phyloP scores from a whole-genome alignment of 2,797 vertebrate species.

The Cheirogaleus major region DNA sequence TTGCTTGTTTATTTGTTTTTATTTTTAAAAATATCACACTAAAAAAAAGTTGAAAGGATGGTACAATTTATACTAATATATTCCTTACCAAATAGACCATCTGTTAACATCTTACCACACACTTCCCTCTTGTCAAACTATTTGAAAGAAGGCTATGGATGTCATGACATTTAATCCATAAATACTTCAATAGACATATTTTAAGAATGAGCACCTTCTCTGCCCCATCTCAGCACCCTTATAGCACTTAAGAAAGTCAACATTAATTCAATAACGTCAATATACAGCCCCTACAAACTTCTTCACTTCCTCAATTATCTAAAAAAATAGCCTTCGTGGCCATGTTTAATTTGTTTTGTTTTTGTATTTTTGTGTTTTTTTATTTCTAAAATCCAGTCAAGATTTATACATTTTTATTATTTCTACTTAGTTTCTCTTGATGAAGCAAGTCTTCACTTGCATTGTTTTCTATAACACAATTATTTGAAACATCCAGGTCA shows the following conservation, averaged over 20 bases:
- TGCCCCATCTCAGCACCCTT: not conserved
- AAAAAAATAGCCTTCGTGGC: not conserved
- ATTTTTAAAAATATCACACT: not conserved
- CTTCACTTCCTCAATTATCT: not conserved
- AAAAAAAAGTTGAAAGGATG: not conserved
- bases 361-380: not conserved
- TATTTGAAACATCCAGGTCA: not conserved
- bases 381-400: not conserved
- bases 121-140: not conserved
- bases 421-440: not conserved
- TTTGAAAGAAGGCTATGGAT: not conserved
- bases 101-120: not conserved
- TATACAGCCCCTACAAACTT: not conserved
- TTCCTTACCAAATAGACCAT: not conserved
- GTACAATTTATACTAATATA: not conserved
- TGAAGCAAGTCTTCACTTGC: not conserved
- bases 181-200: not conserved
- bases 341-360: not conserved
- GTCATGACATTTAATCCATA: not conserved
- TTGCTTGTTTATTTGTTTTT: not conserved
- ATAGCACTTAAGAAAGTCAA: not conserved
- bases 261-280: not conserved
- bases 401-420: not conserved
- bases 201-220: not conserved
- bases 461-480: not conserved